Base-by-base conservation (phyloP, 2,888 invertebrate genomes). In the Baccha elongata region DNA sequence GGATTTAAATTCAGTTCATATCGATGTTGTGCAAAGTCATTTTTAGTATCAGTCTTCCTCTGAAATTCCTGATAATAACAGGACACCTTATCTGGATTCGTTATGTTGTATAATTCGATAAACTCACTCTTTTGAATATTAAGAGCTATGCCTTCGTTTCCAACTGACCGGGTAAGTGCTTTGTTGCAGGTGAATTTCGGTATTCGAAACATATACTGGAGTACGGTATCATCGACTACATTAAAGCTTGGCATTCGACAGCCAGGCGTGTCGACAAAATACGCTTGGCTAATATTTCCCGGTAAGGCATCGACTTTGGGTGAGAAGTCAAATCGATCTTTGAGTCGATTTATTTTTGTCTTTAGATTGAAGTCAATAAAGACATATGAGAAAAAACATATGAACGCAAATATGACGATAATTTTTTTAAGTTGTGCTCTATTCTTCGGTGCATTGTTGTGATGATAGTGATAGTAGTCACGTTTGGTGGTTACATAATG, bases 241-340 rank as follows among this genome's bases (percentile, higher is more conserved):
- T 89, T 88, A 60, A 91, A 91, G 71, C 87, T 88, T 10, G 91
- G 91, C 89, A 91, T 91, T 1, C 90, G 89, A 71, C 91, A 91
- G 44, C 91, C 91, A 1, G 88, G 87, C 2, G 90, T 89, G 60
- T 91, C 88, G 15, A 91, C 88, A 48, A 90, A 90, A 71, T 90
- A 91, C 5, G 90, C 88, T 74, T 88, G 87, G 1, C 86, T 89
- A 7, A 86, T 84, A 37, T 89, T 89, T 10, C 87, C 87, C 19
- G 72, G 42, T 52, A 40, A 55, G 21, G 88, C 88, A 58, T 90
- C 89, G 62, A 88, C 87, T 55, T 89, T 89, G 0, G 89, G 87
- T 44, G 89, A 86, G 11, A 90, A 90, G 11, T 89, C 89, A 62
- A 89, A 88, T 11, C 89, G 88, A 78, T 89, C 89, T 21, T 87